A percentile compares a stretch with the other conserved stretches of the same genome.
These are phyloP conservation scores for Branchipolynoe longqiensis DNA, from an alignment of 2,888 invertebrate genomes.

Conservation along the genomic window DNA sequence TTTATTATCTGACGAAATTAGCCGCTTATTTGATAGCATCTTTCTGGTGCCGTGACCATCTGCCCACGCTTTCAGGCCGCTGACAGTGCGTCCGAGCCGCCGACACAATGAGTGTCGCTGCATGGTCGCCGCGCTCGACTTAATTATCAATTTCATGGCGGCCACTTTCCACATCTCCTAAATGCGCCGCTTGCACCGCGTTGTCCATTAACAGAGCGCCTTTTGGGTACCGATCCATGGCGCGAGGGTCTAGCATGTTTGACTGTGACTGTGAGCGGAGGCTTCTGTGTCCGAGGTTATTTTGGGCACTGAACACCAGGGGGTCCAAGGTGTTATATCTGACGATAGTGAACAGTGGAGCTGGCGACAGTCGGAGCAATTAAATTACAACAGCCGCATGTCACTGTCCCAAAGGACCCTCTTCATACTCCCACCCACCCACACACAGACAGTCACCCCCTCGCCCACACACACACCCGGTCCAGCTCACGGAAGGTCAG, in stretches of 20 bases:
- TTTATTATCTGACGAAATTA: conserved; percentile 38
- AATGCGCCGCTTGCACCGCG: too few relatives aligned
- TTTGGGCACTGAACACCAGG: too few relatives aligned
- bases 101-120: conserved; percentile 15
- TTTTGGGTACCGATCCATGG: too few relatives aligned
- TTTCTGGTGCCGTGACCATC: conserved; percentile 15
- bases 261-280: too few relatives aligned
- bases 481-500: too few relatives aligned
- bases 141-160: conserved; percentile 26
- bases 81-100: conserved; percentile 25
- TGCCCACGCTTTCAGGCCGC: background rate
- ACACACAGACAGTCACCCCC: background rate
- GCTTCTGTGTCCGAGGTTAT: too few relatives aligned
- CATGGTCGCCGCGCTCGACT: background rate
- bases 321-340: too few relatives aligned
- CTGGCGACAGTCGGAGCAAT: conserved; percentile 20
- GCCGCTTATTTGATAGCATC: conserved; percentile 33
- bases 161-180: too few relatives aligned
- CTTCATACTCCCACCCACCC: background rate
- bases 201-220: too few relatives aligned
- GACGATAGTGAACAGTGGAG: too few relatives aligned
- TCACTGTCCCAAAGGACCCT: background rate
- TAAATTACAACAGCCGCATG: conserved; percentile 15
- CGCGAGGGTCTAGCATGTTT: too few relatives aligned
- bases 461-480: background rate